Conservation (phyloP, 2,797 vertebrate genomes). For the Notamacropus eugenii region DNA sequence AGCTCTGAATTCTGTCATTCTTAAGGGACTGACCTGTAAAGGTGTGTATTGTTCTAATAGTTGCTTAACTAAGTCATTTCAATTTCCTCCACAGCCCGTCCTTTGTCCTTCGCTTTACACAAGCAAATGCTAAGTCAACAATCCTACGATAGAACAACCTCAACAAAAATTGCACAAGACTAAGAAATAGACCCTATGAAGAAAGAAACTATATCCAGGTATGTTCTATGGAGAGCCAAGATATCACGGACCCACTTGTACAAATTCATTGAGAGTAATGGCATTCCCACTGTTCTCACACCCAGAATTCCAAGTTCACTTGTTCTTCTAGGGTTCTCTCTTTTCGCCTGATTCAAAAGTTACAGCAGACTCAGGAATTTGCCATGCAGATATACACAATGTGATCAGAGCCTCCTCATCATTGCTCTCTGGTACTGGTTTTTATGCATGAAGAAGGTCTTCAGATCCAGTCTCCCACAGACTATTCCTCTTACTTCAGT, state of each 20-base stretch:
- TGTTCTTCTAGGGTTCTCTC: background rate
- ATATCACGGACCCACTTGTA: background rate
- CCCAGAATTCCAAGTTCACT: background rate
- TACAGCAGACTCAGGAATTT: background rate
- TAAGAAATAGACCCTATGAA: background rate
- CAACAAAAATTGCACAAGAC: background rate
- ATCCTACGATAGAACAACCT: background rate
- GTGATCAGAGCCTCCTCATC: background rate
- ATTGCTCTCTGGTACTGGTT: background rate
- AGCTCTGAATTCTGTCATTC: background rate
- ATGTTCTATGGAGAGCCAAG: background rate
- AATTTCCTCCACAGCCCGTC: background rate
- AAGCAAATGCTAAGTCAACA: constrained; percentile 43
- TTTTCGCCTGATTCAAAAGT: background rate
- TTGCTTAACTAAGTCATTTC: constrained; percentile 54
- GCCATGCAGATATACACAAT: background rate
- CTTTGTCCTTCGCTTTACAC: constrained; percentile 42
- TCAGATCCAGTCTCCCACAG: background rate
- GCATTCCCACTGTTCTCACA: background rate
- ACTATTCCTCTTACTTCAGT: background rate
- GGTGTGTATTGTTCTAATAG: constrained; percentile 8
- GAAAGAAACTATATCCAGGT: background rate
- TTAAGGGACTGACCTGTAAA: background rate
- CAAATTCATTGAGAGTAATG: background rate
- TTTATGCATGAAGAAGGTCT: background rate